These are phyloP conservation scores for Glomeris maerens DNA, from an alignment of 1,140 invertebrate genomes.

Conservation along the genomic window DNA sequence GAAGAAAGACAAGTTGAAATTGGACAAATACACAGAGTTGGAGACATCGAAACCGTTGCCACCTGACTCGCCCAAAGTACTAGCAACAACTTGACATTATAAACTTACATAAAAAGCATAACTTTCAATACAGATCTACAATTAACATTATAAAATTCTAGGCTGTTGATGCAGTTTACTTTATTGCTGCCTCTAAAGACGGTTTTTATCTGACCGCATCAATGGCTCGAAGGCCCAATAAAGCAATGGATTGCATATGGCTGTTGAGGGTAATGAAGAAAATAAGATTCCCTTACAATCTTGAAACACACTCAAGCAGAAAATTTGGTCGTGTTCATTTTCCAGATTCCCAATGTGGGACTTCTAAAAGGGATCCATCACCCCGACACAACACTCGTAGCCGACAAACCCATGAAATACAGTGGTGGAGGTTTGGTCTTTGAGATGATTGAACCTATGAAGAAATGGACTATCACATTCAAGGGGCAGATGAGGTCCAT, in stretches of 20 bases:
- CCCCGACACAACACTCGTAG: conserved; percentile 43
- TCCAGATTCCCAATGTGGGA: conserved; percentile 43
- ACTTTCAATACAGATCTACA: too few relatives aligned
- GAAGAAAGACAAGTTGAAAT: too few relatives aligned
- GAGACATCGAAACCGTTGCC: too few relatives aligned
- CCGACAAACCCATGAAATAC: conserved; percentile 31
- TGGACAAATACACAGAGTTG: too few relatives aligned
- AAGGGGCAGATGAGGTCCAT: conserved; percentile 48
- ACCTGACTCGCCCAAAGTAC: too few relatives aligned
- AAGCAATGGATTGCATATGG: conserved; percentile 23
- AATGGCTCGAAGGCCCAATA: conserved; percentile 26
- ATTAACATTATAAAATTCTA: not conserved
- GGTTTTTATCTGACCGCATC: conserved; percentile 28
- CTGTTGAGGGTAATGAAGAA: conserved; percentile 20
- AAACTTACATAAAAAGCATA: not conserved
- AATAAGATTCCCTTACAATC: not conserved
- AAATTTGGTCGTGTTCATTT: not conserved
- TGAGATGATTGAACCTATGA: conserved; percentile 46
- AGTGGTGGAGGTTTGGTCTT: conserved; percentile 48
- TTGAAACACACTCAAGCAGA: not conserved
- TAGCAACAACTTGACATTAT: not conserved
- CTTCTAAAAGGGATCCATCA: conserved; percentile 45
- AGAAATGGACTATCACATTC: conserved; percentile 45
- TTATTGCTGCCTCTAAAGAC: conserved; percentile 26
- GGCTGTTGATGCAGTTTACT: conserved; percentile 31